These are phyloP conservation scores for Sus cebifrons DNA, from an alignment of 2,797 vertebrate species.

Conservation along the genomic window DNA sequence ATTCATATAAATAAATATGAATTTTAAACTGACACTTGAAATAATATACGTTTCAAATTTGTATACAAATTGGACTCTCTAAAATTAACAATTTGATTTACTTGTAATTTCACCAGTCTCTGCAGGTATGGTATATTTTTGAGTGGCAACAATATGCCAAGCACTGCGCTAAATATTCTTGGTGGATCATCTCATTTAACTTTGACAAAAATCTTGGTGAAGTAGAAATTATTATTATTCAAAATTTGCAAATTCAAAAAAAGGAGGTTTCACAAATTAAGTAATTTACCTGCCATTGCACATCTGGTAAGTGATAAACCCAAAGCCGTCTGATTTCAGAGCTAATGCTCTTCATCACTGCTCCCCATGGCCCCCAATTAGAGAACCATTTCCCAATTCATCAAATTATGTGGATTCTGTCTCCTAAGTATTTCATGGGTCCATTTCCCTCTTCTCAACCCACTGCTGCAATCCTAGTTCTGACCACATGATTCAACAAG, in stretches of 20 bases:
- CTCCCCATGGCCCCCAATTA: neutral
- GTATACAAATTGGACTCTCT: neutral
- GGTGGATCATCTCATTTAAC: neutral
- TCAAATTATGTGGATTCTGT: neutral
- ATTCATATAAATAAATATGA: neutral
- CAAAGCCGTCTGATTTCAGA: neutral
- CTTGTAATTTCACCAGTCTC: neutral
- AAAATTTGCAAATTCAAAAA: slow-evolving; percentile 46
- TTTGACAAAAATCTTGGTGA: neutral
- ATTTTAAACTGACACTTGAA: slow-evolving; percentile 3
- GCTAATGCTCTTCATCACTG: neutral
- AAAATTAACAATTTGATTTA: slow-evolving; percentile 32
- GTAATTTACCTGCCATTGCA: neutral
- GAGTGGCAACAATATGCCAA: neutral
- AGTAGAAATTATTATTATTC: neutral
- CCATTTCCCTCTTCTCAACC: neutral
- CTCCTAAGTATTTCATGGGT: neutral
- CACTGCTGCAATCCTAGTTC: neutral
- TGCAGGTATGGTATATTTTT: neutral
- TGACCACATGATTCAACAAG: neutral
- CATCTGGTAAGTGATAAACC: neutral
- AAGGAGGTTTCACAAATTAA: neutral
- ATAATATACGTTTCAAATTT: slow-evolving; percentile 12
- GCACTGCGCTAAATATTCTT: slow-evolving; percentile 44
- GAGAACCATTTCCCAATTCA: neutral